phyloP scores from a whole-genome alignment of 2,113 vertebrate species.

The Menidia beryllina region DNA sequence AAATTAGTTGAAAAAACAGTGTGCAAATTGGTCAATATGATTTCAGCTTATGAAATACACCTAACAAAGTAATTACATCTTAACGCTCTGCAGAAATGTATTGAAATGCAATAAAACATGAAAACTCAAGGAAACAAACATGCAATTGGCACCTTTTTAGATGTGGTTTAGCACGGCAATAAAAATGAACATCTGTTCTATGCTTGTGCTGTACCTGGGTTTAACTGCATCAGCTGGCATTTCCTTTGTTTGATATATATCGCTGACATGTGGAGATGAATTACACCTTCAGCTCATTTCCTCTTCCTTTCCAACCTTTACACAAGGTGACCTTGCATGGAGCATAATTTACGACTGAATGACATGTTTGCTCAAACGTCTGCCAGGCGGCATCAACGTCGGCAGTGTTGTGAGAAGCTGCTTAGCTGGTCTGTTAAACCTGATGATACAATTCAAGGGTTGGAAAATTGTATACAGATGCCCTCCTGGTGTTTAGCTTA shows the following conservation, averaged over 20 bases:
- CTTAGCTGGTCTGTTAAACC: conserved; percentile 38
- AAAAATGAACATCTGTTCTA: conserved; percentile 52
- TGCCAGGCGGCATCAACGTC: conserved; percentile 51
- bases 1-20: conserved; percentile 23
- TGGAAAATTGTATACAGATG: conserved; percentile 45
- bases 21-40: conserved; percentile 3
- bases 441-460: conserved; percentile 50
- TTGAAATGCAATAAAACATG: conserved; percentile 15
- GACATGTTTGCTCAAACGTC: conserved; percentile 68
- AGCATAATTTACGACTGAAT: conserved; percentile 71
- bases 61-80: neutral
- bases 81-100: conserved; percentile 1
- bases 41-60: conserved; percentile 28
- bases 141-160: conserved; percentile 17
- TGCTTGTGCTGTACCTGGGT: conserved; percentile 50
- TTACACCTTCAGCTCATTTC: conserved; percentile 69
- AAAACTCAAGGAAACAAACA: conserved; percentile 30
- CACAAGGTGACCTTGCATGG: conserved; percentile 76
- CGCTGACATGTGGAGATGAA: conserved; percentile 61
- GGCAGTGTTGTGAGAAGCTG: conserved; percentile 53
- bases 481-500: conserved; percentile 53
- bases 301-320: conserved; percentile 65
- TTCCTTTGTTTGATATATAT: conserved; percentile 50
- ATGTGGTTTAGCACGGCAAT: conserved; percentile 45
- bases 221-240: conserved; percentile 49